Evolutionary conservation across 2,888 invertebrate species (phyloP), one percentile per base, ranked within the genome.

Genomic region (Notocelia uddmanniana): DNA sequence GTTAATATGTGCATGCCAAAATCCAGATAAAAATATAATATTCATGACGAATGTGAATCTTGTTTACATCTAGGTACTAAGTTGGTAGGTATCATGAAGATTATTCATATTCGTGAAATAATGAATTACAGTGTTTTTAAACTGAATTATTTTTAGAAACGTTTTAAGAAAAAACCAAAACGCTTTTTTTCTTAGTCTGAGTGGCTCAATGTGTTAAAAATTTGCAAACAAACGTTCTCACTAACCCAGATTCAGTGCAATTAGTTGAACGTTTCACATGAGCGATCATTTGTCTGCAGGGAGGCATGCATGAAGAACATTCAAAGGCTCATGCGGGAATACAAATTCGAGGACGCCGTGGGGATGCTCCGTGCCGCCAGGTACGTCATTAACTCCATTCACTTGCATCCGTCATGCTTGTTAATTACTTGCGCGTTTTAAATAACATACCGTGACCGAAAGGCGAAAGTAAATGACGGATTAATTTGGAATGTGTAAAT

Each of bases 231-330:
- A 52, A 52, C 50, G 26, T 68, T 34, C 21, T n/a, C 52, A 50
- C 58, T 68, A 57, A 68, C 59, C 59, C 18, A 52, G 59, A 64
- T 69, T n/a, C 23, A 37, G 21, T n/a, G 62, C 48, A 81, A 83
- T 78, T 76, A 68, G 48, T 21, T 23, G 54, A 68, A 54, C 58
- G 31, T 63, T 69, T 26, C 68, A 64, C 50, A 55, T 63, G 26
- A 59, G 19, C 73, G 57, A 64, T 76, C 70, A 37, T 75, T 75
- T 91, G 68, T 76, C 74, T 91, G 63, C 91, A 98, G 98, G 88
- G 95, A 95, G 74, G 96, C 97, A 82, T 97, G 98, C 73, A 97
- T 99, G 97, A 96, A 96, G 84, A 96, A 95, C 80, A 96, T 98
- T 77, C 98, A 98, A 87, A 96, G 95, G 80, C 93, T 95, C 75